Conservation (phyloP, 2,113 vertebrate species). For the Eurypyga helias region DNA sequence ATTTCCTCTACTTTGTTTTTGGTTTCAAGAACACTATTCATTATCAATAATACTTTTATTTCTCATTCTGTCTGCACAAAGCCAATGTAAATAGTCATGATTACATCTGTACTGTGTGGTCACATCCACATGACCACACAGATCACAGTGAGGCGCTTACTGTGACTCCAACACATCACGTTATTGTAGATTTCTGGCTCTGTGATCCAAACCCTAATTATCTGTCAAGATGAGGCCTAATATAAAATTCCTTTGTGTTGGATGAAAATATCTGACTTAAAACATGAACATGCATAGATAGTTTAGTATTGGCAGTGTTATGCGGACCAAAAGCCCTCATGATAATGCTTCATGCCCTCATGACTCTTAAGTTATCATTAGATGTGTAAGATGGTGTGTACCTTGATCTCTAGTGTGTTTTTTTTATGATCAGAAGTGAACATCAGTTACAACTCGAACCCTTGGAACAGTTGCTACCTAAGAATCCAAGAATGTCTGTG, state of each 20-base stretch:
- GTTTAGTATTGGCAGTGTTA: neutral
- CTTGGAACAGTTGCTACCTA: neutral
- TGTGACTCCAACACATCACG: neutral
- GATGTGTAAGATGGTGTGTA: neutral
- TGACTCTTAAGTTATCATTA: neutral
- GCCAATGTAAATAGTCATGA: fast-evolving
- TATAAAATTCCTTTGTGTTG: neutral
- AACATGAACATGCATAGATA: neutral
- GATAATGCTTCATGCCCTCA: neutral
- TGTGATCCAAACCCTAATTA: neutral
- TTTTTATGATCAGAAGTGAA: neutral
- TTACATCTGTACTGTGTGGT: neutral
- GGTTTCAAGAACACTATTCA: neutral
- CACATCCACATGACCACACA: neutral
- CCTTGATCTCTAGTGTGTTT: neutral
- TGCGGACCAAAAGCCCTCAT: neutral
- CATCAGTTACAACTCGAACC: neutral
- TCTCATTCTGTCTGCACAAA: neutral
- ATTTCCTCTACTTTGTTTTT: neutral
- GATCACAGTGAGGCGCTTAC: neutral
- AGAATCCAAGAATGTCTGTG: neutral
- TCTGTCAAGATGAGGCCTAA: neutral
- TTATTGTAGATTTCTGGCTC: neutral
- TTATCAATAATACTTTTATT: neutral
- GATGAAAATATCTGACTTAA: neutral